Evolutionary conservation across 2,797 vertebrate species (phyloP).

Genomic region (Rhabdomys pumilio): DNA sequence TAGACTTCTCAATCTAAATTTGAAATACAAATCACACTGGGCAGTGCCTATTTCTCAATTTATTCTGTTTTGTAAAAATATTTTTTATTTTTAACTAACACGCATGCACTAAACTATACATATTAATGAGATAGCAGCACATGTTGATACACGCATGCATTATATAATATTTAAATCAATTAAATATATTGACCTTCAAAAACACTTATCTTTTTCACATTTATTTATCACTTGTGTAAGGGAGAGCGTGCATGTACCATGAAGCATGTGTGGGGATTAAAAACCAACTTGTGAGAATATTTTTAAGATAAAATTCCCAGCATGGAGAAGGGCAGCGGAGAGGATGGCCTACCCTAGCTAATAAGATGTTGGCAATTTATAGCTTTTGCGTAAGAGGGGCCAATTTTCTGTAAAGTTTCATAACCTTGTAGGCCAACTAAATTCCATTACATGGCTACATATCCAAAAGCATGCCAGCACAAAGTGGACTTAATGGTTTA

Average conservation of each 20-base stretch:
- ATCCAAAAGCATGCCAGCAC: neutral
- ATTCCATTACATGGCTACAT: neutral
- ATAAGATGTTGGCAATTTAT: neutral
- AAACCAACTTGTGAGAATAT: too few species aligned
- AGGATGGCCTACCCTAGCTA: neutral
- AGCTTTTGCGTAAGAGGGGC: fast-evolving
- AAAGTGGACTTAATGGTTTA: neutral
- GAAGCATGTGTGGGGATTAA: neutral
- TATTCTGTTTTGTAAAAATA: neutral
- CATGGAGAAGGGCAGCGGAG: neutral
- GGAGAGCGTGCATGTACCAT: too few species aligned
- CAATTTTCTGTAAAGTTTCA: neutral
- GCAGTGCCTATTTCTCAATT: neutral
- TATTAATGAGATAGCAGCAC: neutral
- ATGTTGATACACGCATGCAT: neutral
- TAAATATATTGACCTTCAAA: neutral
- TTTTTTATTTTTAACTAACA: neutral
- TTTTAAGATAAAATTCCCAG: neutral
- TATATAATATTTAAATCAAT: neutral
- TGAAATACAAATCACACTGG: conserved; percentile 4
- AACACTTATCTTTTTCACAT: neutral
- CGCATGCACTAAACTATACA: neutral
- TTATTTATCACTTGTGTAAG: too few species aligned
- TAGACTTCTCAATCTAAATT: neutral
- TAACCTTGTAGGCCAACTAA: neutral